Evolutionary conservation across 2,888 invertebrate species (phyloP).

Genomic region (Scaptomyza caliginosa): DNA sequence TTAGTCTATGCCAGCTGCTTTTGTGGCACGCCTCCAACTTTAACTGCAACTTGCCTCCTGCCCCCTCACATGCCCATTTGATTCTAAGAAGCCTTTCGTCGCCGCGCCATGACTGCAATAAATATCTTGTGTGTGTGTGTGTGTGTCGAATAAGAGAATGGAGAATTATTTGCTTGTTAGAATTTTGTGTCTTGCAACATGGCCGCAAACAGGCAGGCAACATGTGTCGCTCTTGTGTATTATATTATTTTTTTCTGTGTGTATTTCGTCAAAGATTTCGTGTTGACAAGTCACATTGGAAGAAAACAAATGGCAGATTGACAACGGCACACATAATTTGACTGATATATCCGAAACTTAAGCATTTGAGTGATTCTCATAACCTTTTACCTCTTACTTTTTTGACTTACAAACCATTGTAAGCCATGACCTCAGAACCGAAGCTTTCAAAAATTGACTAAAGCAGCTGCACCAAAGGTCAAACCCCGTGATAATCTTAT

Average conservation of each 20-base stretch:
- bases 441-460: slow-evolving; percentile 20
- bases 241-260: slow-evolving; percentile 1
- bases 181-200: slow-evolving; percentile 62
- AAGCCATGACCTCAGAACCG: slow-evolving; percentile 16
- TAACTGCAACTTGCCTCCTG: slow-evolving; percentile 2
- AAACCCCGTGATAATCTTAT: too few species aligned
- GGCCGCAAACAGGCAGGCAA: slow-evolving; percentile 61
- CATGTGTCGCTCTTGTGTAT: slow-evolving; percentile 53
- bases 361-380: slow-evolving; percentile 20
- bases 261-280: slow-evolving; percentile 54
- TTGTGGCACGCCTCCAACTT: slow-evolving; percentile 27
- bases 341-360: slow-evolving; percentile 23
- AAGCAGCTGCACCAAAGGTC: not conserved
- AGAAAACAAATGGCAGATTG: slow-evolving; percentile 13
- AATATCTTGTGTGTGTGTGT: slow-evolving; percentile 23
- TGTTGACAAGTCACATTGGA: slow-evolving; percentile 52
- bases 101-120: slow-evolving; percentile 63
- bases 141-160: slow-evolving; percentile 55
- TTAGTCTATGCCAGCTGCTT: slow-evolving; percentile 13
- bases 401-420: slow-evolving; percentile 2
- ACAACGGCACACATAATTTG: slow-evolving; percentile 14
- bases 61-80: slow-evolving; percentile 13
- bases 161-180: slow-evolving; percentile 72
- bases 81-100: slow-evolving; percentile 75
- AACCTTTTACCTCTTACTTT: slow-evolving; percentile 39